phyloP scores from a whole-genome alignment of 2,888 invertebrate species.

The Galerucella calmariensis region DNA sequence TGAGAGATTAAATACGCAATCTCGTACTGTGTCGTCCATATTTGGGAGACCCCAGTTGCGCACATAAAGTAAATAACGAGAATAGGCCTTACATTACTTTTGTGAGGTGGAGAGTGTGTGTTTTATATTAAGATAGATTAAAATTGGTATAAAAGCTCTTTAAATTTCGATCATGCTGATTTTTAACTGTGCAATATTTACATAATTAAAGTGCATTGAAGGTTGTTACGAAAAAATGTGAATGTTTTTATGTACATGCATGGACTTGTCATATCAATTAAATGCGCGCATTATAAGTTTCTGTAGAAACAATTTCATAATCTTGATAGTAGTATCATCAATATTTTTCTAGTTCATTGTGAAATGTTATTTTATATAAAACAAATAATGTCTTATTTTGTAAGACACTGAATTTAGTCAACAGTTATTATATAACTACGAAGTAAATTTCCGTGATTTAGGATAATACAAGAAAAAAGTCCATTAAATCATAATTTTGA shows the following conservation, averaged over 20 bases:
- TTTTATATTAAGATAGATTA: constrained; percentile 20
- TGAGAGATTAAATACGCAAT: constrained; percentile 35
- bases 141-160: constrained; percentile 28
- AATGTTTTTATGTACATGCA: neutral
- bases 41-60: constrained; percentile 43
- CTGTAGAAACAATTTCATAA: neutral
- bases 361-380: too few relatives aligned
- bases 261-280: neutral
- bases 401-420: too few relatives aligned
- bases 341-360: too few relatives aligned
- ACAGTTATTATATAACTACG: too few relatives aligned
- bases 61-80: constrained; percentile 60
- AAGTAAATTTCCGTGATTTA: too few relatives aligned
- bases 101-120: constrained; percentile 55
- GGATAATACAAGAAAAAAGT: too few relatives aligned
- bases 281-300: neutral
- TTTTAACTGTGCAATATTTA: constrained; percentile 38
- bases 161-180: constrained; percentile 30
- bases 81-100: constrained; percentile 54
- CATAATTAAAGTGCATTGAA: constrained; percentile 25
- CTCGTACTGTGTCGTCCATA: constrained; percentile 34
- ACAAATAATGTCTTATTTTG: too few relatives aligned
- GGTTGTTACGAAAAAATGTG: neutral
- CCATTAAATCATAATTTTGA: too few relatives aligned
- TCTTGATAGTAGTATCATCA: neutral